A percentile compares a stretch with the other conserved stretches of the same genome.
Conservation (phyloP, 2,113 vertebrate genomes). For the Crotalus horridus region DNA sequence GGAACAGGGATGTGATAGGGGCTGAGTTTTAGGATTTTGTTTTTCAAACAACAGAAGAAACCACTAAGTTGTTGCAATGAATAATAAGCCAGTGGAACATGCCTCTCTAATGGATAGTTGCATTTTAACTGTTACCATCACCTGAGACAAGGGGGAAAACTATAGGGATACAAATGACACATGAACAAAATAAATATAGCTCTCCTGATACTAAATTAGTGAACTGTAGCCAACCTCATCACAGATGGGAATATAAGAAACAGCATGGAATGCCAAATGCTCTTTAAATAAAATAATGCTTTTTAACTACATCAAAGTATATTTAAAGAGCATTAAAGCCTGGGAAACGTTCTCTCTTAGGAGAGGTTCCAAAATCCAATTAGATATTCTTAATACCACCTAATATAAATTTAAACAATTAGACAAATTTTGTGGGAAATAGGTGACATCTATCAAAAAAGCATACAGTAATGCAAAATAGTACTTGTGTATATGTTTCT, state of each 20-base stretch:
- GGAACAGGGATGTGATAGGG: background rate
- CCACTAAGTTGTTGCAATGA: background rate
- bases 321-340: background rate
- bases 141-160: background rate
- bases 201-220: conserved; percentile 23
- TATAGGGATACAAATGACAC: conserved; percentile 11
- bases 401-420: background rate
- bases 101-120: background rate
- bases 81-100: background rate
- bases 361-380: conserved; percentile 3
- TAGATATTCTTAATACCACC: conserved; percentile 20
- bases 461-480: background rate
- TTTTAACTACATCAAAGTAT: background rate
- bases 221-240: background rate
- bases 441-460: background rate
- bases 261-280: background rate
- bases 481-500: too few species aligned
- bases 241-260: background rate
- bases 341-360: conserved; percentile 6
- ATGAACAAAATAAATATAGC: background rate
- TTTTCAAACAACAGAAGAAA: background rate
- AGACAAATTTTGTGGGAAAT: background rate
- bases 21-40: background rate
- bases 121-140: background rate
- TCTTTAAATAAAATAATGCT: background rate